phyloP scores from a whole-genome alignment of 2,797 vertebrate genomes.

The Telmatherina bonti region DNA sequence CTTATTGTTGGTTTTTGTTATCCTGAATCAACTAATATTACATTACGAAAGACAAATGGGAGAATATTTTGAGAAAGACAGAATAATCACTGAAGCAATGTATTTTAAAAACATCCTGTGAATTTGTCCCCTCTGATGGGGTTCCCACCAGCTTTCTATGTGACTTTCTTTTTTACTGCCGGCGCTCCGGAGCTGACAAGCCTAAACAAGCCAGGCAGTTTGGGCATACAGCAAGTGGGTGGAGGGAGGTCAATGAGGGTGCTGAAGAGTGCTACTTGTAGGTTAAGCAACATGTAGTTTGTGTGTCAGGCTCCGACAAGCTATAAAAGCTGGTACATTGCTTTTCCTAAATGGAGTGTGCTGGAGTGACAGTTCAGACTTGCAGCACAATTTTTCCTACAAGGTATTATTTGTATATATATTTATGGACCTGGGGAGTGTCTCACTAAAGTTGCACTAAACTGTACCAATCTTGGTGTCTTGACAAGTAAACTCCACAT shows the following conservation, averaged over 20 bases:
- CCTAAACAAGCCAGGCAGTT: slow-evolving; percentile 32
- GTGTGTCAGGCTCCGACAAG: slow-evolving; percentile 14
- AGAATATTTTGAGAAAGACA: background rate
- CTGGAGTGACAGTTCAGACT: background rate
- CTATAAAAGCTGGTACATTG: slow-evolving; percentile 27
- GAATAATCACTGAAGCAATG: slow-evolving; percentile 34
- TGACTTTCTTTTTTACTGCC: slow-evolving; percentile 37
- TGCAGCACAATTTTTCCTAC: background rate
- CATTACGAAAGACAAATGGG: background rate
- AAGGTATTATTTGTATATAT: background rate
- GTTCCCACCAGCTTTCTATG: slow-evolving; percentile 40
- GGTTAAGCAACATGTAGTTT: slow-evolving; percentile 28
- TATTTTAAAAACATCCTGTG: slow-evolving; percentile 55
- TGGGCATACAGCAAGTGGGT: background rate
- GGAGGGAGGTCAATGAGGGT: slow-evolving; percentile 16
- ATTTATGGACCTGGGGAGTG: too few relatives aligned
- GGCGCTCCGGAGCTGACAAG: slow-evolving; percentile 40
- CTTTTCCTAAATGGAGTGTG: slow-evolving; percentile 1
- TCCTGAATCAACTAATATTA: too few relatives aligned
- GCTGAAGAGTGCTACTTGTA: slow-evolving; percentile 20
- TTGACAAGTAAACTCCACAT: background rate
- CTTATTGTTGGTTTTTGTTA: too few relatives aligned
- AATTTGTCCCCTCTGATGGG: slow-evolving; percentile 52
- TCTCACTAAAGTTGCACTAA: background rate
- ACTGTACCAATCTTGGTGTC: background rate